Evolutionary conservation across 2,113 vertebrate genomes (phyloP), one percentile per base, ranked within the genome.

Genomic region (Menura novaehollandiae): DNA sequence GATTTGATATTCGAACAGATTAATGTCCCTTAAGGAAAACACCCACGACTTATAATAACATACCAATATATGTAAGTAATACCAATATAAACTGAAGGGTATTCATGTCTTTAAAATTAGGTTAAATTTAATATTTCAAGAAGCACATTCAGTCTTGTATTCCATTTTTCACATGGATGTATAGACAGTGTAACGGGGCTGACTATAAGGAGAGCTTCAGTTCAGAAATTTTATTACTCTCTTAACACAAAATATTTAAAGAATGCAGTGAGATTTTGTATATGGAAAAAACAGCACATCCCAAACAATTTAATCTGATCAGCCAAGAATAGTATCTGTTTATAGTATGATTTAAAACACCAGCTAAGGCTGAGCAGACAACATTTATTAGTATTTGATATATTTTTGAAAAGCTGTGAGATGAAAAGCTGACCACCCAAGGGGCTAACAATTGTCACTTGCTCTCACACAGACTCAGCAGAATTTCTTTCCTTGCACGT

Each of bases 281-380:
- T 78, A 87, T 44, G 44, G 79, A 91, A 96, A 95, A 80, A 81
- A 71, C 18, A 91, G 23, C 85, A 89, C 73, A 74, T 37, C 64
- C 66, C 75, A 89, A 89, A 88, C 71, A 87, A 85, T 82, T 92
- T 88, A 85, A 91, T 75, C 58, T 74, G 27, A 77, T 79, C 21
- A 6, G 11, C 56, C 79, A 85, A 77, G 60, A 92, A 88, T 55
- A 93, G 71, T 62, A 30, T 91, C 77, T 92, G 80, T 95, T 96
- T 93, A 74, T 52, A 94, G 46, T 14, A 39, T 26, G 49, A 47
- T 84, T 95, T 75, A 91, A 89, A 91, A 82, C 39, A 35, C 72
- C 20, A 46, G 73, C 35, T 79, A 64, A 49, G 24, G 20, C 62
- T 75, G 33, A 88, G 33, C 21, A 53, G 52, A 59, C 60, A 88